Conservation (phyloP, 2,797 vertebrate species). For the Acanthurus lineatus region DNA sequence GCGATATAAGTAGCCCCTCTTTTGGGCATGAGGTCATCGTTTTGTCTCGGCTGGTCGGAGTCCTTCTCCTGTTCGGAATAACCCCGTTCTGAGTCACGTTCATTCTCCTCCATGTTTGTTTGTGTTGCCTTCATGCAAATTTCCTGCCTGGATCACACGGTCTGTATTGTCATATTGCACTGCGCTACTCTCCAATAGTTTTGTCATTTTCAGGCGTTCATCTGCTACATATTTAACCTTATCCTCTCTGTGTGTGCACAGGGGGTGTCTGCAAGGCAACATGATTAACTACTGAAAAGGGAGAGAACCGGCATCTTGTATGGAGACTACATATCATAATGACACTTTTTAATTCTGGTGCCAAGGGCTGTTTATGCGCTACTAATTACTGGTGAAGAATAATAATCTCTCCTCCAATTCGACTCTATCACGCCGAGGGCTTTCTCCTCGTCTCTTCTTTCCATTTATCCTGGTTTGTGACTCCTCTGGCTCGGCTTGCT, state of each 20-base stretch:
- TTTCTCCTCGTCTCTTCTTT: conserved; percentile 50
- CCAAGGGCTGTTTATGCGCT: conserved; percentile 81
- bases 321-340: conserved; percentile 74
- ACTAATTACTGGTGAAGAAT: conserved; percentile 81
- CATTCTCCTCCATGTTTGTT: too few relatives aligned
- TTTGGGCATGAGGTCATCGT: too few relatives aligned
- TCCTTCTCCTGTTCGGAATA: too few relatives aligned
- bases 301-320: conserved; percentile 51
- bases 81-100: too few relatives aligned
- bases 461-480: conserved; percentile 66
- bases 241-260: conserved; percentile 34
- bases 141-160: too few relatives aligned
- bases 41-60: too few relatives aligned
- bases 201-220: conserved; percentile 53
- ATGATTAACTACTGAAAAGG: conserved; percentile 71
- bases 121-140: too few relatives aligned
- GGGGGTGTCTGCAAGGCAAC: conserved; percentile 19
- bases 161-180: too few relatives aligned
- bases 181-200: conserved; percentile 21
- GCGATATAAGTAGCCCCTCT: too few relatives aligned
- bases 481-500: conserved; percentile 47
- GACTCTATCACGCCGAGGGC: conserved; percentile 61
- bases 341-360: conserved; percentile 77
- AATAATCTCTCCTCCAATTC: conserved; percentile 71
- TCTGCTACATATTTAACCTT: conserved; percentile 40